Conservation (phyloP, 1,140 invertebrate species). For the Mercenaria mercenaria region DNA sequence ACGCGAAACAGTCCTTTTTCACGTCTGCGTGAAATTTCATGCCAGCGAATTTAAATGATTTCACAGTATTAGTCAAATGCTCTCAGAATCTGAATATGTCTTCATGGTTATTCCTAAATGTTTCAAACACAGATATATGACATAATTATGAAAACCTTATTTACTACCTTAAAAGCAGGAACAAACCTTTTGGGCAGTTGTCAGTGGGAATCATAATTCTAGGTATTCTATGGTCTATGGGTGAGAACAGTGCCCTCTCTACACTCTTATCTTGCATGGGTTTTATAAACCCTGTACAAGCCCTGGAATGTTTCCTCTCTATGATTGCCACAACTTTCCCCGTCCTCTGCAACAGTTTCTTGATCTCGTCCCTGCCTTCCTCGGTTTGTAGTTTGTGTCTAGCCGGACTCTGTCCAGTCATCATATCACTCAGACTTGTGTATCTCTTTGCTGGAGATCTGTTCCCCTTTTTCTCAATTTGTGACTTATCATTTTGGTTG, state of each 20-base stretch:
- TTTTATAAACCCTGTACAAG: conserved; percentile 90
- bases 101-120: too few species aligned
- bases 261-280: conserved; percentile 88
- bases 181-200: conserved; percentile 87
- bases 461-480: neutral
- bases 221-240: conserved; percentile 91
- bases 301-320: conserved; percentile 89
- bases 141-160: too few species aligned
- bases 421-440: conserved; percentile 73
- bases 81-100: too few species aligned
- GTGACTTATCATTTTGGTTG: neutral
- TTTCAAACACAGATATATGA: too few species aligned
- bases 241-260: conserved; percentile 89
- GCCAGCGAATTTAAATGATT: too few species aligned
- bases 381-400: conserved; percentile 69
- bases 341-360: conserved; percentile 79
- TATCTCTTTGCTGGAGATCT: conserved; percentile 50
- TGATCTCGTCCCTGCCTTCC: conserved; percentile 18
- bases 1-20: too few species aligned
- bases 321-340: conserved; percentile 87
- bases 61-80: too few species aligned
- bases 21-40: too few species aligned
- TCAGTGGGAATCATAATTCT: conserved; percentile 89
- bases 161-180: neutral
- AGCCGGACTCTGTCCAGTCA: conserved; percentile 68